phyloP scores from a whole-genome alignment of 2,888 invertebrate species.

The Tanytarsus gracilentus region DNA sequence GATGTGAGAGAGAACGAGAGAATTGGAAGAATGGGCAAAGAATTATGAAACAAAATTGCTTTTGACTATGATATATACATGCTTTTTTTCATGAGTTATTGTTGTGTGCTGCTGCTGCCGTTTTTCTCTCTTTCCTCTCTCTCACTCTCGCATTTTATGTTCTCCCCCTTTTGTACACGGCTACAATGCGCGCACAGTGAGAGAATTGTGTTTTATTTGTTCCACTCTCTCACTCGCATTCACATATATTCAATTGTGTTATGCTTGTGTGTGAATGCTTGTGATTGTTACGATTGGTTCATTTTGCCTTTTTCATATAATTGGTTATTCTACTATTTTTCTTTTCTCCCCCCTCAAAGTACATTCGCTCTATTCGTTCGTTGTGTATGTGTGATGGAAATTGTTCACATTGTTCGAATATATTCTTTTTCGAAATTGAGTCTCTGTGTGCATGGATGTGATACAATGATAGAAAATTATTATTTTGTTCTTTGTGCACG shows the following conservation, averaged over 20 bases:
- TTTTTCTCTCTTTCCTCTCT: background rate
- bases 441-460: background rate
- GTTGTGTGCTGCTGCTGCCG: background rate
- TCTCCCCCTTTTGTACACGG: background rate
- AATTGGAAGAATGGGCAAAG: constrained; percentile 14
- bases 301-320: constrained; percentile 26
- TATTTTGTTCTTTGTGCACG: constrained; percentile 17
- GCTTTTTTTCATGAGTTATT: background rate
- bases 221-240: background rate
- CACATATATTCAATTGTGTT: constrained; percentile 12
- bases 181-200: background rate
- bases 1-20: no score
- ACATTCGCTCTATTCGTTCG: background rate
- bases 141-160: constrained; percentile 1
- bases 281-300: constrained; percentile 28
- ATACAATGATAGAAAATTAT: constrained; percentile 27
- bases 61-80: constrained; percentile 29
- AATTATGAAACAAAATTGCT: constrained; percentile 29
- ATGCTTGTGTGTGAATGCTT: constrained; percentile 23
- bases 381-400: background rate
- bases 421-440: constrained; percentile 10
- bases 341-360: constrained; percentile 6
- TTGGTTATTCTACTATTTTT: constrained; percentile 26
- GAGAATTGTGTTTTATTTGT: background rate
- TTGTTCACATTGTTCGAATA: background rate